These are phyloP conservation scores for Silvanus unidentatus DNA, from an alignment of 2,888 invertebrate genomes.

Conservation along the genomic window DNA sequence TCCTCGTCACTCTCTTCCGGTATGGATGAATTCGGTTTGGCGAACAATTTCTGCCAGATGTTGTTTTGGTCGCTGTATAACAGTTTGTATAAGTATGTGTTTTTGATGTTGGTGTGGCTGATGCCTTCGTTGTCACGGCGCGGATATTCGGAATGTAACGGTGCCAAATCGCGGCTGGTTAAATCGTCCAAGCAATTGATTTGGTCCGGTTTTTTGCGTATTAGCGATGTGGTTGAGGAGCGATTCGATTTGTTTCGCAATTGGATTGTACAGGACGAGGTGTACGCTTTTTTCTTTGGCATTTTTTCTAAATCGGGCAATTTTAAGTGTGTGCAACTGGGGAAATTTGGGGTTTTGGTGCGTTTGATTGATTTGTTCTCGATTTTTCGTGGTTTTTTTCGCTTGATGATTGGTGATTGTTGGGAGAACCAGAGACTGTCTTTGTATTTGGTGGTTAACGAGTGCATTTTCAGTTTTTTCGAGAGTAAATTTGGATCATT, in stretches of 20 bases:
- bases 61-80: constrained; percentile 20
- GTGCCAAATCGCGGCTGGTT: constrained; percentile 29
- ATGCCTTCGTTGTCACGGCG: constrained; percentile 19
- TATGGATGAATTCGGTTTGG: constrained; percentile 5
- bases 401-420: constrained; percentile 7
- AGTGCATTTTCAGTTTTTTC: no score
- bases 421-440: constrained; percentile 33
- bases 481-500: no score
- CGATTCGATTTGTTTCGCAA: no score
- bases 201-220: constrained; percentile 22
- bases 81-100: constrained; percentile 26
- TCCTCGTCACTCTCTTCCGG: constrained; percentile 3
- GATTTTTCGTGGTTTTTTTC: neutral
- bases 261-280: no score
- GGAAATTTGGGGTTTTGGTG: no score
- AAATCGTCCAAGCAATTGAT: constrained; percentile 34
- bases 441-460: constrained; percentile 22
- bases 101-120: constrained; percentile 10
- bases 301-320: no score
- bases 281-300: no score
- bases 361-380: neutral
- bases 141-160: constrained; percentile 34
- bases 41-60: constrained; percentile 26
- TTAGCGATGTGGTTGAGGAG: no score
- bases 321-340: no score